Conservation (phyloP, 1,140 invertebrate genomes). For the Eufriesea mexicana region DNA sequence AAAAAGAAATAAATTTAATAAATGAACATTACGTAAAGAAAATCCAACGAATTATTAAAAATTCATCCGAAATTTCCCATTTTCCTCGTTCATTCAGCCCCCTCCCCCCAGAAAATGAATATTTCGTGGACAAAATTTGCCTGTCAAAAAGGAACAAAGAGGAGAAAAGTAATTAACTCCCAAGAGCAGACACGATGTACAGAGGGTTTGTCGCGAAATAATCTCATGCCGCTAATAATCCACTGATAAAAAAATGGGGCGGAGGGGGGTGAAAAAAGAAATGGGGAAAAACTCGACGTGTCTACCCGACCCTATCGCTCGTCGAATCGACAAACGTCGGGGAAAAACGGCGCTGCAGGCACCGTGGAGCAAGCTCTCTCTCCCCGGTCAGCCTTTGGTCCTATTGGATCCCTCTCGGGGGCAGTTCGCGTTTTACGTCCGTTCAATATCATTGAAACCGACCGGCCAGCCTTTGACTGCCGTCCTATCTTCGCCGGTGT, state of each 20-base stretch:
- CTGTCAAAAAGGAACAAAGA: too few relatives aligned
- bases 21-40: too few relatives aligned
- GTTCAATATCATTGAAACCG: constrained; percentile 27
- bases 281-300: not conserved
- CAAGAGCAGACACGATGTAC: not conserved
- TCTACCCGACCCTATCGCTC: not conserved
- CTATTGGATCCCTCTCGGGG: constrained; percentile 23
- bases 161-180: too few relatives aligned
- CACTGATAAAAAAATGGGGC: not conserved
- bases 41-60: too few relatives aligned
- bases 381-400: not conserved
- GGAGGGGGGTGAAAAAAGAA: too few relatives aligned
- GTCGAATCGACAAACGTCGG: not conserved
- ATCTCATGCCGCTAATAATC: not conserved
- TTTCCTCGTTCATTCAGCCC: too few relatives aligned
- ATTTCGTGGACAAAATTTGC: too few relatives aligned
- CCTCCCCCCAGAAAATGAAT: too few relatives aligned
- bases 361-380: constrained; percentile 13
- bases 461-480: not conserved
- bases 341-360: constrained; percentile 12
- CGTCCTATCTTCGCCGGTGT: constrained; percentile 13
- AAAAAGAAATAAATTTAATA: too few relatives aligned
- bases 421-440: constrained; percentile 17
- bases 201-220: not conserved
- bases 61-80: too few relatives aligned